Evolutionary conservation across 2,888 invertebrate genomes (phyloP).

Genomic region (Sinopyrophorus schimmeli): DNA sequence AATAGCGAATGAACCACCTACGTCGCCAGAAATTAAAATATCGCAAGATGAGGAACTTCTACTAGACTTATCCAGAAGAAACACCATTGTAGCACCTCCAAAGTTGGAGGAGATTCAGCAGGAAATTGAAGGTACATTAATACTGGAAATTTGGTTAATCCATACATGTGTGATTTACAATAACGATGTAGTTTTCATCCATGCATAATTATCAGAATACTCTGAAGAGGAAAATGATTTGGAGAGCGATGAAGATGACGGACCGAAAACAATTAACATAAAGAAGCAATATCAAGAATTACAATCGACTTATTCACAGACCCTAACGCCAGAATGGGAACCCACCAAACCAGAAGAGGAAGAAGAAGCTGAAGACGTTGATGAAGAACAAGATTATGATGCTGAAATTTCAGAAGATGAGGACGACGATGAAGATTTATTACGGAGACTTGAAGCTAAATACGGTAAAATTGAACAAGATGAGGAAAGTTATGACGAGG

Average conservation of each 20-base stretch:
- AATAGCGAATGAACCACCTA: no score
- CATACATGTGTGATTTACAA: slow-evolving; percentile 10
- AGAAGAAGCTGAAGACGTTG: slow-evolving; percentile 55
- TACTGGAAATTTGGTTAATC: slow-evolving; percentile 12
- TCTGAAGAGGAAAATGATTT: slow-evolving; percentile 54
- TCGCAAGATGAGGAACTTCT: slow-evolving; percentile 17
- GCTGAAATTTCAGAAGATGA: slow-evolving; percentile 31
- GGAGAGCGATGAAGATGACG: slow-evolving; percentile 45
- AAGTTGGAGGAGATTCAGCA: slow-evolving; percentile 49
- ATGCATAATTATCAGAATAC: slow-evolving; percentile 41
- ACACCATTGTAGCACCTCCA: slow-evolving; percentile 56
- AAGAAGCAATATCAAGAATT: slow-evolving; percentile 50
- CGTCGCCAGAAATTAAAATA: neutral
- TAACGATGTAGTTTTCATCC: slow-evolving; percentile 23
- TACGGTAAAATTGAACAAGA: slow-evolving; percentile 65
- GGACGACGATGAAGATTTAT: slow-evolving; percentile 69
- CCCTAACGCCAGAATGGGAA: slow-evolving; percentile 46
- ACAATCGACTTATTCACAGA: slow-evolving; percentile 47
- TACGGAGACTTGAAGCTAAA: slow-evolving; percentile 72
- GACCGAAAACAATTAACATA: slow-evolving; percentile 34
- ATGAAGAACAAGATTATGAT: slow-evolving; percentile 36
- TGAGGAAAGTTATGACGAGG: slow-evolving; percentile 54
- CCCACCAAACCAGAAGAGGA: slow-evolving; percentile 51
- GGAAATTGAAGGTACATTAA: slow-evolving; percentile 48
- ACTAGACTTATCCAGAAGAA: slow-evolving; percentile 54